phyloP scores from a whole-genome alignment of 2,113 vertebrate genomes.

The Brachypodius melanocephalos region DNA sequence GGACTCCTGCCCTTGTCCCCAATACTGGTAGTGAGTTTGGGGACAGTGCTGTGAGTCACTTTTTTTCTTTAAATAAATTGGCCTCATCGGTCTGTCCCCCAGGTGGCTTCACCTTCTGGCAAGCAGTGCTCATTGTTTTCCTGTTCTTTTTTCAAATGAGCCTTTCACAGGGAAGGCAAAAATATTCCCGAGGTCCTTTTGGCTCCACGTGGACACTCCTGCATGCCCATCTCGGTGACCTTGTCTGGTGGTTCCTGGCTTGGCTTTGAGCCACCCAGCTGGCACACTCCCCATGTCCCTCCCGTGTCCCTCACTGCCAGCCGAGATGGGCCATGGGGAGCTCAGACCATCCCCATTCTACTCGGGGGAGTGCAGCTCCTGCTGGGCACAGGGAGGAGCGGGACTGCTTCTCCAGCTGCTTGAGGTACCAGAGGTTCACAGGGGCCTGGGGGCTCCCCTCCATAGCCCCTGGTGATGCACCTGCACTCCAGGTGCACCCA shows the following conservation, averaged over 20 bases:
- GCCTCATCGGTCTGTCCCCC: rapidly evolving
- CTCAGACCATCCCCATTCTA: neutral
- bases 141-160: neutral
- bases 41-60: neutral
- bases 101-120: neutral
- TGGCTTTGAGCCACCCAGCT: rapidly evolving
- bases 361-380: rapidly evolving
- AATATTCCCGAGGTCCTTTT: conserved; percentile 1
- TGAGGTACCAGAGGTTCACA: rapidly evolving
- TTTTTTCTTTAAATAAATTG: neutral
- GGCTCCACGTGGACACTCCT: neutral
- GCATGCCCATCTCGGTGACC: neutral
- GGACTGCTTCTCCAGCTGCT: neutral
- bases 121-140: neutral
- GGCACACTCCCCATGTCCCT: neutral
- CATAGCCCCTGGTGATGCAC: rapidly evolving
- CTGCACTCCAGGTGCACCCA: rapidly evolving
- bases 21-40: rapidly evolving
- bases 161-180: neutral
- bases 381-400: neutral
- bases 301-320: neutral
- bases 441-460: neutral
- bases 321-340: rapidly evolving
- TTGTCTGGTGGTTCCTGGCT: neutral
- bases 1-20: neutral